A percentile compares a stretch with the other conserved stretches of the same genome.
Conservation (phyloP, 2,888 invertebrate genomes). For the Mimas tiliae region DNA sequence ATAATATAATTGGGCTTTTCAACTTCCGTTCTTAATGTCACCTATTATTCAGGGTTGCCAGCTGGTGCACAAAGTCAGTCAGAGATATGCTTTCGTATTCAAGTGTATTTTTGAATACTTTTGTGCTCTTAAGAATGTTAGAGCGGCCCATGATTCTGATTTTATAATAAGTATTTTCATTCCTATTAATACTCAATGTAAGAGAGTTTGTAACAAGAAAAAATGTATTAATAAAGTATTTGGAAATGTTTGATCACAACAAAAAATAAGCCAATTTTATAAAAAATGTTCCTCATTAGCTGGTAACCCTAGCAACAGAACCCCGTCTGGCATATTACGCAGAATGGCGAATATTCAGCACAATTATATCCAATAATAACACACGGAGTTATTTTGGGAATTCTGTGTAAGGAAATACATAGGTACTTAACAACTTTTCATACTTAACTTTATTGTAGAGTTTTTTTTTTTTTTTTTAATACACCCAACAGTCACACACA, state of each 20-base stretch:
- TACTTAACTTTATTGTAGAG: too few species aligned
- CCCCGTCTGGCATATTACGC: conserved; percentile 1
- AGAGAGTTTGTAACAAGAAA: too few species aligned
- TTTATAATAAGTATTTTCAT: too few species aligned
- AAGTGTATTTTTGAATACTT: not conserved
- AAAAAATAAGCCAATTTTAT: not conserved
- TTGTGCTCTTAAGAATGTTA: too few species aligned
- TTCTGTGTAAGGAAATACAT: not conserved
- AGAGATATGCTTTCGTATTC: not conserved
- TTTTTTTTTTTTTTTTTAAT: too few species aligned
- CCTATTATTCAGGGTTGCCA: not conserved
- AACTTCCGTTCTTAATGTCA: not conserved
- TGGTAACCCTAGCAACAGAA: not conserved
- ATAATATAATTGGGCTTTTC: not conserved
- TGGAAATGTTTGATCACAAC: too few species aligned
- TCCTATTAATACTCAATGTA: too few species aligned
- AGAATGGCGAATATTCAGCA: conserved; percentile 2
- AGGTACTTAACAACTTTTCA: too few species aligned
- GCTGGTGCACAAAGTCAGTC: too few species aligned
- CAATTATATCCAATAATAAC: conserved; percentile 1
- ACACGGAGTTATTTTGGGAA: not conserved
- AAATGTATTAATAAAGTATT: too few species aligned
- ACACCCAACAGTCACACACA: too few species aligned
- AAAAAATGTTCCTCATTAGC: not conserved
- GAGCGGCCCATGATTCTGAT: too few species aligned